Percentiles rank a stretch among this genome's conserved stretches.
These are phyloP conservation scores for Gymnodraco acuticeps DNA, from an alignment of 2,797 vertebrate genomes.

Conservation along the genomic window DNA sequence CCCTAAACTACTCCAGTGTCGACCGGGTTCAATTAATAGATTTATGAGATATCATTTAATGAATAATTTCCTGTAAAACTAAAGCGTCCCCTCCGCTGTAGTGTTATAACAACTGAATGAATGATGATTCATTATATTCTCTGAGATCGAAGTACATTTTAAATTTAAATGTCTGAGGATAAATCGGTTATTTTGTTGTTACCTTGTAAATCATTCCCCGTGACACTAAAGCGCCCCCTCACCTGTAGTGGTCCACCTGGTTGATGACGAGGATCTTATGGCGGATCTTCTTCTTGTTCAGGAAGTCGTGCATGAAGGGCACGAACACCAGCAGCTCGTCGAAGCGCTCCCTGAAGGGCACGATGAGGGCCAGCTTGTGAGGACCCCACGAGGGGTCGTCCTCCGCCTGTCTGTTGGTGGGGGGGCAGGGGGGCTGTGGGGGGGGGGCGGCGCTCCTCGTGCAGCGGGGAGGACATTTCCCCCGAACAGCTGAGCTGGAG, in stretches of 20 bases:
- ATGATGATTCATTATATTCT: no score
- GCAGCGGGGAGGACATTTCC: constrained; percentile 73
- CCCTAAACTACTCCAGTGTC: no score
- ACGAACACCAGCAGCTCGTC: constrained; percentile 96
- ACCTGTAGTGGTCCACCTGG: constrained; percentile 97
- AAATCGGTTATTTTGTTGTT: no score
- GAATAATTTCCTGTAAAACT: no score
- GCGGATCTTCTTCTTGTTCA: constrained; percentile 92
- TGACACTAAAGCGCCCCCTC: constrained; percentile 20
- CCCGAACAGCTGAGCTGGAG: constrained; percentile 95
- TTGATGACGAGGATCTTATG: constrained; percentile 95
- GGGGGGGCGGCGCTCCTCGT: constrained; percentile 43
- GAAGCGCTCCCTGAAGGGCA: constrained; percentile 96
- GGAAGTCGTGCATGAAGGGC: constrained; percentile 93
- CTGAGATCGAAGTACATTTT: no score
- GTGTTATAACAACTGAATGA: no score
- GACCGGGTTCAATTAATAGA: no score
- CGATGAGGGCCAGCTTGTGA: constrained; percentile 92
- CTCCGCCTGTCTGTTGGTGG: constrained; percentile 57
- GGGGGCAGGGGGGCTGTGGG: constrained; percentile 75
- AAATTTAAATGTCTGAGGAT: no score
- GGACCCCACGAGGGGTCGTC: constrained; percentile 91
- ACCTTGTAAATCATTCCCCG: no score
- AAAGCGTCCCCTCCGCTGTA: no score
- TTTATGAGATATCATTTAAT: no score